Conservation (phyloP, 1,140 invertebrate species). For the Rhopalosiphum padi region DNA sequence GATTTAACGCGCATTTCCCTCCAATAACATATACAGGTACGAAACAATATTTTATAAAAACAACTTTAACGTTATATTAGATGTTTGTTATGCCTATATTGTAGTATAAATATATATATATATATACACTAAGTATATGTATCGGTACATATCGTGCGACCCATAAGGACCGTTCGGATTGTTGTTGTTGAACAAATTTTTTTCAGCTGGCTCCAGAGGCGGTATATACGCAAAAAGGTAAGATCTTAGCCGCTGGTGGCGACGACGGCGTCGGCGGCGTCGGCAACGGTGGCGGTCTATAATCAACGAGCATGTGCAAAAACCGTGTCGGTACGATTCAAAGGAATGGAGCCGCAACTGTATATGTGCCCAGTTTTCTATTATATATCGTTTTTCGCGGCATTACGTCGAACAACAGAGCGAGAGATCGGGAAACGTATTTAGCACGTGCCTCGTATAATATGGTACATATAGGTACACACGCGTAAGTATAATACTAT, state of each 20-base stretch:
- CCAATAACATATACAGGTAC: neutral
- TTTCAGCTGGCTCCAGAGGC: neutral
- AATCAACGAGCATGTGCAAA: constrained; percentile 50
- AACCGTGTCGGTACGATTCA: constrained; percentile 25
- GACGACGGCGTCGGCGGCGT: neutral
- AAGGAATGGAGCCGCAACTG: constrained; percentile 1
- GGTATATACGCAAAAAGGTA: neutral
- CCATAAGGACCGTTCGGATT: neutral
- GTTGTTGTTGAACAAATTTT: constrained; percentile 19
- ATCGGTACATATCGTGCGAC: neutral
- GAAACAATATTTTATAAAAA: neutral
- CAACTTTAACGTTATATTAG: constrained; percentile 7
- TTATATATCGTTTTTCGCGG: constrained; percentile 26
- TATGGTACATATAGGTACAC: neutral
- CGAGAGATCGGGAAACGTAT: neutral
- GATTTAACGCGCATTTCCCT: neutral
- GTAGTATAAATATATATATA: too few species aligned
- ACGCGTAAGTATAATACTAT: neutral
- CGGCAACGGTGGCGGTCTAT: constrained; percentile 22
- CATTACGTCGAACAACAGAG: constrained; percentile 25
- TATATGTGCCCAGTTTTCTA: constrained; percentile 15
- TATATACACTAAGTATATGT: neutral
- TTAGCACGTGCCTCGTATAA: constrained; percentile 18
- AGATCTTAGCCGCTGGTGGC: constrained; percentile 30
- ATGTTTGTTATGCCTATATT: neutral